These are phyloP conservation scores for Apostichopus parvimensis DNA, from an alignment of 35 echinoderm and acorn worm genomes.

Conservation along the genomic window DNA sequence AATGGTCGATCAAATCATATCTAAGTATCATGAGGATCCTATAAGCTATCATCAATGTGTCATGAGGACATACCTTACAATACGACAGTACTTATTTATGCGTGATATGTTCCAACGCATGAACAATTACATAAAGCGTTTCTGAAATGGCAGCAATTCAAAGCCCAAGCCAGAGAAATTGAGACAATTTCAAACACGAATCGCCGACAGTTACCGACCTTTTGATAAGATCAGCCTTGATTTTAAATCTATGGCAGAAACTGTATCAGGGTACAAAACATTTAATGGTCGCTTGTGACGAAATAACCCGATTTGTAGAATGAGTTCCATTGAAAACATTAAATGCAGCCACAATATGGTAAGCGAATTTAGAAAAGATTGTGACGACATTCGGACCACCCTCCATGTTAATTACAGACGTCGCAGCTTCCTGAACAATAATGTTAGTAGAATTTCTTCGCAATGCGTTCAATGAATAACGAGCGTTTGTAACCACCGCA, in stretches of 20 bases:
- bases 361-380: constrained; percentile 36
- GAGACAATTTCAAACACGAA: constrained; percentile 22
- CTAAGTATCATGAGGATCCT: constrained; percentile 49
- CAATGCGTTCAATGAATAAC: no score
- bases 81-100: constrained; percentile 9
- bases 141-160: constrained; percentile 18
- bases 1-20: constrained; percentile 48
- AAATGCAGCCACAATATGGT: constrained; percentile 53
- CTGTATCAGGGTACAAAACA: constrained; percentile 45
- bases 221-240: constrained; percentile 48
- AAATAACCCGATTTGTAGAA: constrained; percentile 56
- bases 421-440: constrained; percentile 37
- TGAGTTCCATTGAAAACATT: constrained; percentile 54
- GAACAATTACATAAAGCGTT: constrained; percentile 37
- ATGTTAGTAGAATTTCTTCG: background rate
- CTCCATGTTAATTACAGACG: constrained; percentile 41
- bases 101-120: constrained; percentile 37
- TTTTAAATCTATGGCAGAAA: constrained; percentile 55
- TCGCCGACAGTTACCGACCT: constrained; percentile 43
- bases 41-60: constrained; percentile 62
- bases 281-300: constrained; percentile 47
- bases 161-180: background rate
- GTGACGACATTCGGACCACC: constrained; percentile 48
- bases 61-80: constrained; percentile 45
- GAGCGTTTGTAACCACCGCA: constrained; percentile 35